These are phyloP conservation scores for Bactericera cockerelli DNA, from an alignment of 1,140 invertebrate species.

Conservation along the genomic window DNA sequence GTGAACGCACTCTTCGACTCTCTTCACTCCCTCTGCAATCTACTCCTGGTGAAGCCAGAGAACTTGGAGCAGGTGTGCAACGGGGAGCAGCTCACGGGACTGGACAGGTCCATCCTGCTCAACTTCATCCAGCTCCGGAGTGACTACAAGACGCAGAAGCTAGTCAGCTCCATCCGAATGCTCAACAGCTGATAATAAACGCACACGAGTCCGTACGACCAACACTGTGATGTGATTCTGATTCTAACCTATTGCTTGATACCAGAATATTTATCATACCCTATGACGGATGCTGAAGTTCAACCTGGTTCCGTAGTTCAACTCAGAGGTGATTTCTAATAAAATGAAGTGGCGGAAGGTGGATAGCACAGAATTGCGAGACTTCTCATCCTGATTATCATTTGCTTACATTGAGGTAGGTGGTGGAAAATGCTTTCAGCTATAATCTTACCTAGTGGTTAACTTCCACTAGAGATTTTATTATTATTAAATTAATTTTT, in stretches of 20 bases:
- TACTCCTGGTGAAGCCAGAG: slow-evolving; percentile 87
- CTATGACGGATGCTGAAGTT: too few species aligned
- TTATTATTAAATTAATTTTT: too few species aligned
- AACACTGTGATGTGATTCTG: neutral
- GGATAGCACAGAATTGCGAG: too few species aligned
- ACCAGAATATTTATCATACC: neutral
- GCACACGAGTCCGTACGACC: neutral
- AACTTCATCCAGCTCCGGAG: slow-evolving; percentile 87
- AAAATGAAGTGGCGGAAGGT: too few species aligned
- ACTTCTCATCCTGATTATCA: too few species aligned
- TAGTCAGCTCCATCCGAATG: slow-evolving; percentile 44
- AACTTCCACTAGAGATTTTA: too few species aligned
- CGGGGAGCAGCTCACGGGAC: slow-evolving; percentile 73
- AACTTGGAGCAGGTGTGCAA: slow-evolving; percentile 91
- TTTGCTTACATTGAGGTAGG: too few species aligned
- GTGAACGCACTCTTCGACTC: slow-evolving; percentile 83
- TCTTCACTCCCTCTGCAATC: slow-evolving; percentile 86
- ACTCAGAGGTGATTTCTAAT: too few species aligned
- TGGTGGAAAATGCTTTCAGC: too few species aligned
- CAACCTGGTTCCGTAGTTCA: too few species aligned
- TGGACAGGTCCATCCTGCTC: slow-evolving; percentile 70
- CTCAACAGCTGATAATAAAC: neutral
- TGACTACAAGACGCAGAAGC: slow-evolving; percentile 78
- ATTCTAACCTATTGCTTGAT: neutral
- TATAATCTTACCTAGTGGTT: too few species aligned